phyloP scores from a whole-genome alignment of 1,140 invertebrate species.

The Drosophila auraria region DNA sequence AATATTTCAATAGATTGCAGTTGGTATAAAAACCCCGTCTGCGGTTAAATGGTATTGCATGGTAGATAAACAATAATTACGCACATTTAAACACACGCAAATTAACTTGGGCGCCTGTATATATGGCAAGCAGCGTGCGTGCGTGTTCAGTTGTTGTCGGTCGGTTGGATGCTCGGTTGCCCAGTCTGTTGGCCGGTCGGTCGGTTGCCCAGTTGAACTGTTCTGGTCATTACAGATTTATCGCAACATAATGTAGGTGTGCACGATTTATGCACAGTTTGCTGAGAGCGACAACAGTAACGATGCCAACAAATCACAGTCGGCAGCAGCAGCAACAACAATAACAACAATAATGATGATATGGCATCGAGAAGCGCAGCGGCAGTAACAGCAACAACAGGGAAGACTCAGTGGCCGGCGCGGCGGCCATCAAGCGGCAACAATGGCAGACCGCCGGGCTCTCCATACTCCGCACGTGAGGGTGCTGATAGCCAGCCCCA shows the following conservation, averaged over 20 bases:
- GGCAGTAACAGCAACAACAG: constrained; percentile 20
- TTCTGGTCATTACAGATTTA: constrained; percentile 78
- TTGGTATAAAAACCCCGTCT: constrained; percentile 46
- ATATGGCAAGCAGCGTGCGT: neutral
- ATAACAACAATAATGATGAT: constrained; percentile 58
- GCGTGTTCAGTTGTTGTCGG: constrained; percentile 22
- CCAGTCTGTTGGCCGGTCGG: constrained; percentile 19
- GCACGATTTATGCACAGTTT: constrained; percentile 80
- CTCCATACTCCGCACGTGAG: constrained; percentile 11
- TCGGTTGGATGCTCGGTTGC: constrained; percentile 17
- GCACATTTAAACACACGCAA: constrained; percentile 77
- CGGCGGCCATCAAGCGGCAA: constrained; percentile 46
- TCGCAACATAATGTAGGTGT: constrained; percentile 79
- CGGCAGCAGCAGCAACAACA: constrained; percentile 30
- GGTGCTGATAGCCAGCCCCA: constrained; percentile 50
- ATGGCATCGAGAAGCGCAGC: constrained; percentile 64
- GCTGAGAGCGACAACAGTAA: constrained; percentile 82
- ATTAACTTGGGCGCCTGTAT: constrained; percentile 60
- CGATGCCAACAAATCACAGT: constrained; percentile 79
- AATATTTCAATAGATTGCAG: constrained; percentile 49
- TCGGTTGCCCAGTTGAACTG: constrained; percentile 21
- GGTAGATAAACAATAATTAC: constrained; percentile 82
- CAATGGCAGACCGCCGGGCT: constrained; percentile 34
- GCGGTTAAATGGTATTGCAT: constrained; percentile 49
- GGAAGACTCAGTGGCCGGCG: constrained; percentile 39